Evolutionary conservation across 2,888 invertebrate genomes (phyloP).

Genomic region (Priocnemis perturbator): DNA sequence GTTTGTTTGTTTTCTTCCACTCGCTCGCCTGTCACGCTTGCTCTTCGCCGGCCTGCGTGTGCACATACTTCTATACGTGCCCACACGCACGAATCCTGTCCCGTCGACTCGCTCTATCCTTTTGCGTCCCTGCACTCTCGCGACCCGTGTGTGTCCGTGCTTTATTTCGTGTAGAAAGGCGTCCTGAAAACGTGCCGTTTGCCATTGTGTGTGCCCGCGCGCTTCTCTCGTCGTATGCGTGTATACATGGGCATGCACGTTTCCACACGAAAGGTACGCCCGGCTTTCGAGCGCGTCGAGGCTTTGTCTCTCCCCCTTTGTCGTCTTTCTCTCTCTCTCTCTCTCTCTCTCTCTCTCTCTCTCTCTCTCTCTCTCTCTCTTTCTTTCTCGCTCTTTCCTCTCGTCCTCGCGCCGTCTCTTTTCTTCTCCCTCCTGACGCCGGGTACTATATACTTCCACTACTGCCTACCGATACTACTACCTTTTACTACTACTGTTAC

Average conservation of each 20-base stretch:
- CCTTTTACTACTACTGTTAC: too few species aligned
- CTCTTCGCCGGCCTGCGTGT: conserved; percentile 25
- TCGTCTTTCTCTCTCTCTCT: conserved; percentile 11
- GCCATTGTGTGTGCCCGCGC: conserved; percentile 6
- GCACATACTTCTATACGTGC: background rate
- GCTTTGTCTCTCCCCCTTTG: conserved; percentile 30
- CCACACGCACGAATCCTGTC: background rate
- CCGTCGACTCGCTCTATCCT: background rate
- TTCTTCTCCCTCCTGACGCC: conserved; percentile 7
- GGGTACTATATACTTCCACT: background rate
- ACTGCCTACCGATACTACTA: background rate
- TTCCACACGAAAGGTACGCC: conserved; percentile 44
- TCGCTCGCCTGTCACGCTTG: conserved; percentile 38
- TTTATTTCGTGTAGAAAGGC: conserved; percentile 46
- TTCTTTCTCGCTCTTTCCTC: conserved; percentile 10
- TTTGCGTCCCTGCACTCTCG: conserved; percentile 8
- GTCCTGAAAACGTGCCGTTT: conserved; percentile 20
- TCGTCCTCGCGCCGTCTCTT: conserved; percentile 1
- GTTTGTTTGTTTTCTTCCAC: conserved; percentile 45
- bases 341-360: conserved; percentile 5
- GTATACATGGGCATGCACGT: conserved; percentile 4
- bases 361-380: conserved; percentile 30
- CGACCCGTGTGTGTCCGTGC: conserved; percentile 19
- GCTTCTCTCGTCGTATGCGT: conserved; percentile 1
- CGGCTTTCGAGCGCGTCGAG: conserved; percentile 48